Evolutionary conservation across 2,888 invertebrate species (phyloP).

Genomic region (Sinotaia quadrata): DNA sequence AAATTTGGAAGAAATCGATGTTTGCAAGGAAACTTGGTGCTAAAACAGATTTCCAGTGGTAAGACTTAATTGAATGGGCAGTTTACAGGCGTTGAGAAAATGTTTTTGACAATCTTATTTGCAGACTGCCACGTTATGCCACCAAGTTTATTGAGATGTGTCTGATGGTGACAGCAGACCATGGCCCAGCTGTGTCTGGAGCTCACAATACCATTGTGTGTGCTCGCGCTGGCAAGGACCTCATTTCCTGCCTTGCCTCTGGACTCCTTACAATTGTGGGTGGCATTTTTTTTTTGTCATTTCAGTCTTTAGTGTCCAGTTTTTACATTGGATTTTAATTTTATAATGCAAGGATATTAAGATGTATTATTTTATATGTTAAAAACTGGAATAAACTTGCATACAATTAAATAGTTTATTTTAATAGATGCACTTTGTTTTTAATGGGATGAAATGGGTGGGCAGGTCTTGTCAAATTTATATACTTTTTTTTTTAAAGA

Average conservation of each 20-base stretch:
- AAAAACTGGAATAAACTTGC: no score
- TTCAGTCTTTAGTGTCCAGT: neutral
- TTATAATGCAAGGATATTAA: no score
- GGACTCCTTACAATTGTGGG: conserved; percentile 96
- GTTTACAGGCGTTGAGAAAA: neutral
- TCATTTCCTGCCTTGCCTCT: conserved; percentile 95
- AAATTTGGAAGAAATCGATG: no score
- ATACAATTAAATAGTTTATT: no score
- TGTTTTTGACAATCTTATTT: conserved; percentile 19
- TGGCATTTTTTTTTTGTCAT: conserved; percentile 49
- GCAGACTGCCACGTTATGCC: conserved; percentile 90
- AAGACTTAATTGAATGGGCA: no score
- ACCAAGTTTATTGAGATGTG: conserved; percentile 99
- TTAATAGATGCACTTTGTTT: no score
- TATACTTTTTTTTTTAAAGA: no score
- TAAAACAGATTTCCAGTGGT: no score
- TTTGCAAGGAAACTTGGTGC: no score
- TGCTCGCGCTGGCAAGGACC: conserved; percentile 96
- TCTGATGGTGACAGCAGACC: conserved; percentile 94
- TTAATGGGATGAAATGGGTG: no score
- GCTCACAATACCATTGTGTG: conserved; percentile 99
- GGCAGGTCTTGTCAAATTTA: no score
- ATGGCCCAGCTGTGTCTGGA: conserved; percentile 98
- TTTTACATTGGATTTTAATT: neutral
- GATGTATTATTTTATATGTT: no score